Base-by-base conservation (phyloP, 2,797 vertebrate species). In the Catharus ustulatus region DNA sequence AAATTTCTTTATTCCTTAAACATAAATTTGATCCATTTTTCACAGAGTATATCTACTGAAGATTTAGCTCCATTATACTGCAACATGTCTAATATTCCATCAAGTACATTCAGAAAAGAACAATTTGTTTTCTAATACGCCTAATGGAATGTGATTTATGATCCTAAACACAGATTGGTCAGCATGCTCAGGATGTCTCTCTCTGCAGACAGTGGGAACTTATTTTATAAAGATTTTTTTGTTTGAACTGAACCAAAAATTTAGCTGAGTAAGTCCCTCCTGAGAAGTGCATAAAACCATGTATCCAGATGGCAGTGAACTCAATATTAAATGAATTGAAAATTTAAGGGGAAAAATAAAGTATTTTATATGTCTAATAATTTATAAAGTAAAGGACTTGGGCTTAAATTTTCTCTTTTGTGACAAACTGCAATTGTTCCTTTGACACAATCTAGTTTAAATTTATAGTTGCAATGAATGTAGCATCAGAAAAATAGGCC, bases 381-480 rank as follows among this genome's bases (percentile, higher is more conserved):
- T 90, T 96, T 95, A 91, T 46, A 88, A 91, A 93, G 80, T 84
- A 94, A 78, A 82, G 91, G 85, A 73, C 48, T 75, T 9, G 7
- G 64, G 67, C 32, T 94, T 96, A 93, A 90, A 91, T 90, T 93
- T 89, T 87, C 75, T 29, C 52, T 89, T 90, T 93, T 95, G 85
- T 94, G 94, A 96, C 76, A 95, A 81, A 94, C 75, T 95, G 82
- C 67, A 95, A 96, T 95, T 96, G 95, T 93, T 95, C 78, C 59
- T 97, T 94, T 96, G 91, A 95, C 89, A 96, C 46, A 74, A 63
- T 6, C 74, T 87, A 64, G 74, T 95, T 95, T 93, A 95, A 96
- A 97, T 89, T 89, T 94, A 96, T 93, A 91, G 90, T 51, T 58
- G 87, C 74, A 92, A 64, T 91, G 71, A 97, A 77, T 45, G 59